phyloP scores from a whole-genome alignment of 2,113 vertebrate species.

The Ascaphus truei region DNA sequence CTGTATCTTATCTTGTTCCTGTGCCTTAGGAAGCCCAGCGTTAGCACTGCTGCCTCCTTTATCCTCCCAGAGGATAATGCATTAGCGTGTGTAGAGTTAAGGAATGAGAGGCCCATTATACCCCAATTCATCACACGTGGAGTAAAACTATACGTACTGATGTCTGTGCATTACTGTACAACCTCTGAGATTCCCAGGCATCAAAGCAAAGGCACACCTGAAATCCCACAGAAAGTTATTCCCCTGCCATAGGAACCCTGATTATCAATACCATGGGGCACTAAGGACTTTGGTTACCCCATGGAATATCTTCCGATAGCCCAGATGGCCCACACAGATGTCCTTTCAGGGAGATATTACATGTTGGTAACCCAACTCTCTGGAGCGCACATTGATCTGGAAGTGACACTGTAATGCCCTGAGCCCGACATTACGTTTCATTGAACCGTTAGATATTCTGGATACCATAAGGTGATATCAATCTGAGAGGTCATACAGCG shows the following conservation, averaged over 20 bases:
- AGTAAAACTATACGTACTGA: background rate
- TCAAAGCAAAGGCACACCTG: background rate
- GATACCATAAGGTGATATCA: no score
- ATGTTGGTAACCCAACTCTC: no score
- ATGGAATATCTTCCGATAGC: no score
- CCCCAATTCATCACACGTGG: background rate
- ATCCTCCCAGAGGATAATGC: background rate
- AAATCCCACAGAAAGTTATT: background rate
- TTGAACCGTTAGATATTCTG: no score
- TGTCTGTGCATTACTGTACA: background rate
- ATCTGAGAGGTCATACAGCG: no score
- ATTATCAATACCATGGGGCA: no score
- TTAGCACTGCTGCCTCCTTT: background rate
- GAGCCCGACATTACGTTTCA: no score
- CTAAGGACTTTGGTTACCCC: no score
- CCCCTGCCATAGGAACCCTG: background rate
- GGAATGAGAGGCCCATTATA: background rate
- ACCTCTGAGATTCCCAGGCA: background rate
- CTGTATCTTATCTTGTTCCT: conserved; percentile 9
- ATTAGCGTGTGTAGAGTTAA: background rate
- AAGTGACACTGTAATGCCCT: no score
- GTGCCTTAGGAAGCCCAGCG: conserved; percentile 1
- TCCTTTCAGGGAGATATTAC: no score
- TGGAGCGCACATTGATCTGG: no score
- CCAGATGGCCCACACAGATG: no score